Evolutionary conservation across 2,113 vertebrate genomes (phyloP).

Genomic region (Willisornis vidua): DNA sequence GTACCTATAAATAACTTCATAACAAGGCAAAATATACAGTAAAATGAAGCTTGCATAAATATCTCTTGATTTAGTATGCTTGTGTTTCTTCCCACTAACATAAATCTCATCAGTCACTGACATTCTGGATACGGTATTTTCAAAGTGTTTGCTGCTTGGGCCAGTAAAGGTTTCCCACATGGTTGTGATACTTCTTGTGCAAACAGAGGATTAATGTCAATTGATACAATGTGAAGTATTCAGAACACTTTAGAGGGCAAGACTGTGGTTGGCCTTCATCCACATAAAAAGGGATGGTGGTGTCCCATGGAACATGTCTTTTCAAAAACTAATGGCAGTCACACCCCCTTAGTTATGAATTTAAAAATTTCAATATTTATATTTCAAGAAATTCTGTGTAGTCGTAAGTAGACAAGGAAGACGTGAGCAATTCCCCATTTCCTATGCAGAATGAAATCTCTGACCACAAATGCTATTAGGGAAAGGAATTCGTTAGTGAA

Average conservation of each 20-base stretch:
- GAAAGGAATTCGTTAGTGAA: not conserved
- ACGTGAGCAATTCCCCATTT: not conserved
- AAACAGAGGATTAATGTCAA: not conserved
- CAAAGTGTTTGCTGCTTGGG: not conserved
- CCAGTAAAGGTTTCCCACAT: not conserved
- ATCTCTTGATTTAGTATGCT: not conserved
- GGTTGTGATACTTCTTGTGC: slow-evolving; percentile 7
- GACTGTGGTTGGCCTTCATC: not conserved
- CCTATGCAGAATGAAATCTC: not conserved
- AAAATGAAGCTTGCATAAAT: slow-evolving; percentile 29
- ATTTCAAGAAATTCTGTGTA: not conserved
- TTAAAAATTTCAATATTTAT: not conserved
- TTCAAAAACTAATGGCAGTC: not conserved
- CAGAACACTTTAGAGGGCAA: not conserved
- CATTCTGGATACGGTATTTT: not conserved
- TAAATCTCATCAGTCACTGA: not conserved
- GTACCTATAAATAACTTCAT: slow-evolving; percentile 33
- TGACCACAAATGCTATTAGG: not conserved
- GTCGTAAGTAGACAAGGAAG: not conserved
- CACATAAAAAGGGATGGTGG: not conserved
- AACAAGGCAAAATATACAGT: slow-evolving; percentile 31
- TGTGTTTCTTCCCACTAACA: not conserved
- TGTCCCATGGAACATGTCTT: not conserved
- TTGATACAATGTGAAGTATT: not conserved
- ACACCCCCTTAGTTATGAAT: not conserved